Conservation (phyloP, 2,113 vertebrate genomes). For the Pholis gunnellus region DNA sequence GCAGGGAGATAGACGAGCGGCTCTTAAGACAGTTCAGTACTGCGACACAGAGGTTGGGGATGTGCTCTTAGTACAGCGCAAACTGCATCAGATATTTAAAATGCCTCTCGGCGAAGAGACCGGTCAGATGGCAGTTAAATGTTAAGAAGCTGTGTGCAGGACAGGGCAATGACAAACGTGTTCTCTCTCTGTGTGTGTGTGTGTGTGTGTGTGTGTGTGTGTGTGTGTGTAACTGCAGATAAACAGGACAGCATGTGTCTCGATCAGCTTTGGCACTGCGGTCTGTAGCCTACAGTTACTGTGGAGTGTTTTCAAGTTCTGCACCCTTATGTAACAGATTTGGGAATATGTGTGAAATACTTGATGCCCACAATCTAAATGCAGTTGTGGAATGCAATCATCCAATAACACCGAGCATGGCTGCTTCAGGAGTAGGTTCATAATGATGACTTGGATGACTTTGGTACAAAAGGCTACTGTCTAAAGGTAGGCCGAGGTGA, state of each 20-base stretch:
- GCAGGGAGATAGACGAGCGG: constrained; percentile 23
- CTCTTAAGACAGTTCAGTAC: constrained; percentile 12
- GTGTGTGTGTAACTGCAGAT: constrained; percentile 42
- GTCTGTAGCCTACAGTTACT: constrained; percentile 15
- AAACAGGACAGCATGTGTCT: constrained; percentile 17
- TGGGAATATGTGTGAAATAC: not conserved
- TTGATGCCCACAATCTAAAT: not conserved
- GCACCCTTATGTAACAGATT: constrained; percentile 43
- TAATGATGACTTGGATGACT: not conserved
- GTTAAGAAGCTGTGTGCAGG: constrained; percentile 36
- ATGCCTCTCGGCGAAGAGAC: not conserved
- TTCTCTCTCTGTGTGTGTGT: constrained; percentile 3
- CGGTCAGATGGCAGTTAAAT: not conserved
- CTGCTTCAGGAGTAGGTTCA: constrained; percentile 3
- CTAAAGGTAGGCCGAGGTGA: not conserved
- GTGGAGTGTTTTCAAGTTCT: constrained; percentile 23
- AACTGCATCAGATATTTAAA: not conserved
- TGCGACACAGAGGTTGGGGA: constrained; percentile 59
- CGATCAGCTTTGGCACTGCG: constrained; percentile 31
- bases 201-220: constrained; percentile 5
- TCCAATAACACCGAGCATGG: constrained; percentile 16
- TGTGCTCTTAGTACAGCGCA: constrained; percentile 11
- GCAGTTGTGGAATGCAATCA: not conserved
- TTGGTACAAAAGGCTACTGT: not conserved
- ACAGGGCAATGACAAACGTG: constrained; percentile 65